These are phyloP conservation scores for Ormia ochracea DNA, from an alignment of 2,888 invertebrate genomes.

Conservation along the genomic window DNA sequence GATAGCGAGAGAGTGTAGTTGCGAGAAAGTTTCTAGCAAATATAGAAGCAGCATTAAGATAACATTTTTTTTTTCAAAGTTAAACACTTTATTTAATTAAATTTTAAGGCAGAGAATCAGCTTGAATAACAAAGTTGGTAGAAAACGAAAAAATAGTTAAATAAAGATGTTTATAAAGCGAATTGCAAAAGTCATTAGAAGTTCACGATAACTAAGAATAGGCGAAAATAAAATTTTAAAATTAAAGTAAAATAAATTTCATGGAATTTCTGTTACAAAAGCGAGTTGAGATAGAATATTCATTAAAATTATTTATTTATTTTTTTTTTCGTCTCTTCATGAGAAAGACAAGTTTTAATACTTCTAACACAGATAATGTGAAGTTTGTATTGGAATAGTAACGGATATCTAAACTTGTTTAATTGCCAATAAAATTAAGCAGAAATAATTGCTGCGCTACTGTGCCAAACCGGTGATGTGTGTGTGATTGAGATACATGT, in stretches of 20 bases:
- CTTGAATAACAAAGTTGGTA: neutral
- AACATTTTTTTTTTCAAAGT: neutral
- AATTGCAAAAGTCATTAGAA: constrained; percentile 26
- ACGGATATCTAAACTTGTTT: constrained; percentile 19
- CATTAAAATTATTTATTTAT: neutral
- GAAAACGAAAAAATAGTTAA: neutral
- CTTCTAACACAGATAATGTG: neutral
- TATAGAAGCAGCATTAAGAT: constrained; percentile 4
- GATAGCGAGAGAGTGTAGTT: constrained; percentile 13
- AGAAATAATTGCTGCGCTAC: neutral
- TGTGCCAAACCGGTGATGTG: neutral
- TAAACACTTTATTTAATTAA: constrained; percentile 35
- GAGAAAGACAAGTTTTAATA: constrained; percentile 3
- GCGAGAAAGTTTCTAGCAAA: neutral
- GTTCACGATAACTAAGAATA: constrained; percentile 13
- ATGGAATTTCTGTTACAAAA: constrained; percentile 8
- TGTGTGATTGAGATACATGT: too few relatives aligned
- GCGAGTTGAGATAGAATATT: neutral
- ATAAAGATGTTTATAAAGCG: neutral
- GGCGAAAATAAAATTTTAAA: neutral
- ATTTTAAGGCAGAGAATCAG: neutral
- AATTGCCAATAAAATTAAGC: neutral
- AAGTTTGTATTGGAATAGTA: neutral
- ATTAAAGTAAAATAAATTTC: neutral
- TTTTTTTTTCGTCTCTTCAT: neutral